Conservation (phyloP, 2,113 vertebrate genomes). For the Trematocara stigmaticum region DNA sequence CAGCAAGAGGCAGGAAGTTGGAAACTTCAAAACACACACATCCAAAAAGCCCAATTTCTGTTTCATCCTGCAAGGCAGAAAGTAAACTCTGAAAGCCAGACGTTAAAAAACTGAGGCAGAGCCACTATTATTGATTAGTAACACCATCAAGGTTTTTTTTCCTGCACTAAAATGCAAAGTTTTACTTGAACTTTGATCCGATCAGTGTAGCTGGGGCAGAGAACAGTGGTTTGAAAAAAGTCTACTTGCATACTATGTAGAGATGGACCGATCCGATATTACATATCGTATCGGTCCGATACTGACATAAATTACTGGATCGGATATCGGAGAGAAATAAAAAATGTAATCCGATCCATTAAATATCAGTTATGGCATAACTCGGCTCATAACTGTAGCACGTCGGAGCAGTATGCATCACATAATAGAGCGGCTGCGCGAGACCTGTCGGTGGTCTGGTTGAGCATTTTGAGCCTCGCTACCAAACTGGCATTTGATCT, state of each 20-base stretch:
- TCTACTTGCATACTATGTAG: neutral
- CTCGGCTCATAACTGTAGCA: too few species aligned
- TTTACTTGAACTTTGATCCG: neutral
- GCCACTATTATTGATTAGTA: slow-evolving; percentile 8
- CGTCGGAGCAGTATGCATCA: too few species aligned
- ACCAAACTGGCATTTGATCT: too few species aligned
- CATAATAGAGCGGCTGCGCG: too few species aligned
- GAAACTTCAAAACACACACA: neutral
- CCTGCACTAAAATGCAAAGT: neutral
- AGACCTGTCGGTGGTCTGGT: too few species aligned
- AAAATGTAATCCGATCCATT: too few species aligned
- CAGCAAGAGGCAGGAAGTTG: neutral
- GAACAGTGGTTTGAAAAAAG: neutral
- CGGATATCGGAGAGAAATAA: too few species aligned
- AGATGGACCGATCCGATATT: too few species aligned
- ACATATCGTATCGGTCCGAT: too few species aligned
- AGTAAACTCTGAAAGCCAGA: neutral
- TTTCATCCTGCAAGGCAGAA: neutral
- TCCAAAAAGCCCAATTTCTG: neutral
- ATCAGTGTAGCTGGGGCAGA: neutral
- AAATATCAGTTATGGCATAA: too few species aligned
- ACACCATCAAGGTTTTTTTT: neutral
- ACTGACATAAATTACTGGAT: too few species aligned
- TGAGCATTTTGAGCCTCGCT: too few species aligned
- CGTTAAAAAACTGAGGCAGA: neutral